These are phyloP conservation scores for Heteromyza rotundicornis DNA, from an alignment of 2,888 invertebrate species.

Conservation along the genomic window DNA sequence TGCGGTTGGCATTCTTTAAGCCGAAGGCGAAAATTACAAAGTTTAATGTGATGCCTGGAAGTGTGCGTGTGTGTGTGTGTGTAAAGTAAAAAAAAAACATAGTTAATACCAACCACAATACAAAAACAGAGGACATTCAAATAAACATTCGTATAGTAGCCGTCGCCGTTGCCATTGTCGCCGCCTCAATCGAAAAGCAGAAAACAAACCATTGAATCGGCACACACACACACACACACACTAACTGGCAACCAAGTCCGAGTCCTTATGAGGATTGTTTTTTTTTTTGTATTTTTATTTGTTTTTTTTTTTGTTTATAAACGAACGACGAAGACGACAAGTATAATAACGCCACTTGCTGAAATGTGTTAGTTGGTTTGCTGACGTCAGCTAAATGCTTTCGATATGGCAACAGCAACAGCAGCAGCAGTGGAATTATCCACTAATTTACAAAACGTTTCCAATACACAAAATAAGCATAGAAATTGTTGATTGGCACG, in stretches of 20 bases:
- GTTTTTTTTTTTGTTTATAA: neutral
- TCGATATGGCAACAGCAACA: too few species aligned
- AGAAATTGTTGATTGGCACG: too few species aligned
- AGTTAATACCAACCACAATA: neutral
- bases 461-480: too few species aligned
- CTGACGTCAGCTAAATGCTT: conserved; percentile 2
- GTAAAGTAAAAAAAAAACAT: neutral
- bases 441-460: too few species aligned
- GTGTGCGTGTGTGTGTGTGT: neutral
- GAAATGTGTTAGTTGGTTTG: neutral
- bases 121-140: neutral
- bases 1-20: neutral
- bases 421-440: too few species aligned
- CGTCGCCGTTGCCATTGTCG: too few species aligned
- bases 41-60: conserved; percentile 1
- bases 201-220: conserved; percentile 15
- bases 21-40: neutral
- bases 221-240: neutral
- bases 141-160: neutral
- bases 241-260: neutral
- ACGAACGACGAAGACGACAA: neutral
- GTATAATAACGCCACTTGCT: neutral
- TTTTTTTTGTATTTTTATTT: neutral
- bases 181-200: conserved; percentile 15
- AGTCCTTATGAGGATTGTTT: neutral